Evolutionary conservation across 2,797 vertebrate genomes (phyloP).

Genomic region (Cephalopachus bancanus): DNA sequence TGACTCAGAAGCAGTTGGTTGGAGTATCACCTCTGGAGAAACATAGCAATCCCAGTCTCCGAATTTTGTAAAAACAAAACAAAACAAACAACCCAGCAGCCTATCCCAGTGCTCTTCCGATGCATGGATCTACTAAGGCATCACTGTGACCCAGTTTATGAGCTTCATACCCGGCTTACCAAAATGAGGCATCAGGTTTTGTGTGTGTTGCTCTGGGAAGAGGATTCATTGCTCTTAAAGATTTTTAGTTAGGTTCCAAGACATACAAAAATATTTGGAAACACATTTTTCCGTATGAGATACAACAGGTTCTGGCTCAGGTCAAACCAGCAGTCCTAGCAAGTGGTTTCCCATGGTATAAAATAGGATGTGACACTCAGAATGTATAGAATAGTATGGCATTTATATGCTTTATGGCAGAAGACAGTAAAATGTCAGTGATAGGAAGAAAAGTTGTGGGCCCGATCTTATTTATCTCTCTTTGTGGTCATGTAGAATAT

Average conservation of each 20-base stretch:
- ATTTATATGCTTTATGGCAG: not conserved
- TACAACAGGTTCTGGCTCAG: not conserved
- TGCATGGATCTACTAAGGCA: not conserved
- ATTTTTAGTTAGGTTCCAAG: slow-evolving; percentile 21
- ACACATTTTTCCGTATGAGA: not conserved
- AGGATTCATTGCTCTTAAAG: not conserved
- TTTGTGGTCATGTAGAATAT: not conserved
- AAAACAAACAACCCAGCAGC: not conserved
- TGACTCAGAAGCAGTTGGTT: not conserved
- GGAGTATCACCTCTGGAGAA: not conserved
- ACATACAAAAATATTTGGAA: slow-evolving; percentile 13
- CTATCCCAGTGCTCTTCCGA: not conserved
- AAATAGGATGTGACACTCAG: not conserved
- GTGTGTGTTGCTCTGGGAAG: not conserved
- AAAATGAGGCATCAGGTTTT: not conserved
- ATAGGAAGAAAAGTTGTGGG: not conserved
- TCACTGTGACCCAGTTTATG: not conserved
- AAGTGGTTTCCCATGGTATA: not conserved
- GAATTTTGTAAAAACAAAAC: slow-evolving; percentile 1
- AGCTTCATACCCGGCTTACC: not conserved
- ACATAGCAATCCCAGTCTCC: not conserved
- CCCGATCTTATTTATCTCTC: not conserved
- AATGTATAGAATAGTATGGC: not conserved
- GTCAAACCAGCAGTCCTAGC: not conserved
- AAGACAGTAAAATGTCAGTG: not conserved